A percentile compares a stretch with the other conserved stretches of the same genome.
These are phyloP conservation scores for Sylvilagus floridanus DNA, from an alignment of 2,797 vertebrate genomes.

Conservation along the genomic window DNA sequence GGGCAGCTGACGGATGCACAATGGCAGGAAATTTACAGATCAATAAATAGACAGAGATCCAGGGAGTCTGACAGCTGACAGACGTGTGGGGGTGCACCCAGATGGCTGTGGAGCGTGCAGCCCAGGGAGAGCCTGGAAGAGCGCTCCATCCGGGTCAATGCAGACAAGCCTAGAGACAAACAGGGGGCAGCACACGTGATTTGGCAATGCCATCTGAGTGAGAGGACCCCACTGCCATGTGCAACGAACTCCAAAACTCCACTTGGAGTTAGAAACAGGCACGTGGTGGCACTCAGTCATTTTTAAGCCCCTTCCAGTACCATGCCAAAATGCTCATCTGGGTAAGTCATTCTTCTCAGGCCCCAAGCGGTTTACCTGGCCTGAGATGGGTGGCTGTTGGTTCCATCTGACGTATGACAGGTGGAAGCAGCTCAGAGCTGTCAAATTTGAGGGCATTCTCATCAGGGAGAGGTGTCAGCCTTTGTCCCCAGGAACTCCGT, in stretches of 20 bases:
- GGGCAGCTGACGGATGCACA: slow-evolving; percentile 25
- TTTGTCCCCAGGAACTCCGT: background rate
- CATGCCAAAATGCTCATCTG: background rate
- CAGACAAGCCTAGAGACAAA: slow-evolving; percentile 21
- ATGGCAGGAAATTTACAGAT: slow-evolving; percentile 62
- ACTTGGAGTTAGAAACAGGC: background rate
- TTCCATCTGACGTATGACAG: background rate
- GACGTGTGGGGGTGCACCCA: background rate
- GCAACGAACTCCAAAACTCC: background rate
- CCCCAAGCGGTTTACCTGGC: background rate
- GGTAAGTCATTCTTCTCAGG: background rate
- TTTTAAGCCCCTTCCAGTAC: background rate
- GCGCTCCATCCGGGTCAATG: background rate
- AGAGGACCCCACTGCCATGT: background rate
- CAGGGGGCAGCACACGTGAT: background rate
- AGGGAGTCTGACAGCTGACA: slow-evolving; percentile 48
- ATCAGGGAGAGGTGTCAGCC: background rate
- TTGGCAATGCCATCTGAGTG: background rate
- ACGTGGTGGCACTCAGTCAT: background rate
- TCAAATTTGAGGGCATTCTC: background rate
- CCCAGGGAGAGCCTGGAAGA: background rate
- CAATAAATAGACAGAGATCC: slow-evolving; percentile 52
- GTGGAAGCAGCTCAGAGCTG: background rate
- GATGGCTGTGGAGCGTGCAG: background rate
- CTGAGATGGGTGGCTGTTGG: background rate